A percentile compares a stretch with the other conserved stretches of the same genome.
Conservation (phyloP, 2,797 vertebrate genomes). For the Gallinago stenura region DNA sequence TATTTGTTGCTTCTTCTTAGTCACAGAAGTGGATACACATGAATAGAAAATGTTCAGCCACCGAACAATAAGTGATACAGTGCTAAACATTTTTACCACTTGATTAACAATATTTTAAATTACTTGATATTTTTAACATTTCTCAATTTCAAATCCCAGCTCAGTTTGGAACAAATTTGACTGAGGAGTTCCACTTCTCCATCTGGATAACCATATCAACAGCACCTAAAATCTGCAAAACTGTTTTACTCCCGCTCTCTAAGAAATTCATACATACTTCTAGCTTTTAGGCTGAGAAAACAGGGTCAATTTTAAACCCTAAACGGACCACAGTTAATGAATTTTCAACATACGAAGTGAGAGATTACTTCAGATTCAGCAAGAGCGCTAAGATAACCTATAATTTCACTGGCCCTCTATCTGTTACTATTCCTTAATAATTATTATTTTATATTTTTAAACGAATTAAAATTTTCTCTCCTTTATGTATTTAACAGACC, state of each 20-base stretch:
- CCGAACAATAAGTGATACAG: background rate
- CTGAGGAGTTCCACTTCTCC: background rate
- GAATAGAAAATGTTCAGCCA: background rate
- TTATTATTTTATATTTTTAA: background rate
- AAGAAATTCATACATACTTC: background rate
- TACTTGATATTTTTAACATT: background rate
- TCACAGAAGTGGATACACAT: accelerated
- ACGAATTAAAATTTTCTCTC: background rate
- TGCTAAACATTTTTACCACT: background rate
- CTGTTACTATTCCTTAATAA: background rate
- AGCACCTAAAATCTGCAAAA: background rate
- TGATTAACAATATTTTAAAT: background rate
- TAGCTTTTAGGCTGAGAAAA: background rate
- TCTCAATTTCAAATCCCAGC: background rate
- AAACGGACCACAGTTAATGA: background rate
- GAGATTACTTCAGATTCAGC: background rate
- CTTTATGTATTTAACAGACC: background rate
- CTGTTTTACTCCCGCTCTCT: background rate
- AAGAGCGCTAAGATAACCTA: background rate
- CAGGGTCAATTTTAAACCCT: background rate
- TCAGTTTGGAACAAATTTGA: background rate
- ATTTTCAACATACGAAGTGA: background rate
- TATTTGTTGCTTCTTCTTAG: background rate
- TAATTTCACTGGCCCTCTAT: background rate
- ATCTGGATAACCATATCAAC: background rate